These are phyloP conservation scores for Oreochromis grahami DNA, from an alignment of 2,797 vertebrate genomes.

Conservation along the genomic window DNA sequence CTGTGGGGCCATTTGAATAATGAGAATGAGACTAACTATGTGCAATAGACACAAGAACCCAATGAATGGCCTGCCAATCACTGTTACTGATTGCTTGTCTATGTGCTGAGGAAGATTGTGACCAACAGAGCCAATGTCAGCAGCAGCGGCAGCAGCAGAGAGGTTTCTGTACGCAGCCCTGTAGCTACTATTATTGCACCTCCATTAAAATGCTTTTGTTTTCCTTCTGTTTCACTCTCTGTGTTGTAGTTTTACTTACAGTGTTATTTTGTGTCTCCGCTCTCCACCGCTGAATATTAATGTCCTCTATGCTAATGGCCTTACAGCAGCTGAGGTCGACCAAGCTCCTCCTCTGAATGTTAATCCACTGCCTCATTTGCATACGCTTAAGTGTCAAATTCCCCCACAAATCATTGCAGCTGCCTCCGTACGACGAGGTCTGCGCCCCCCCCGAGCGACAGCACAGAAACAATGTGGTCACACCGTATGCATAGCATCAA, in stretches of 20 bases:
- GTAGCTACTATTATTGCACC: slow-evolving; percentile 54
- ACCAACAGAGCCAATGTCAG: slow-evolving; percentile 46
- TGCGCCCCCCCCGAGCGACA: slow-evolving; percentile 1
- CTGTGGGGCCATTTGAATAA: slow-evolving; percentile 60
- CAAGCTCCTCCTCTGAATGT: slow-evolving; percentile 80
- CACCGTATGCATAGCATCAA: slow-evolving; percentile 56
- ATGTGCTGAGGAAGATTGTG: slow-evolving; percentile 35
- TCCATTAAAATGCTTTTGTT: slow-evolving; percentile 68
- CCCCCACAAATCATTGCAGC: slow-evolving; percentile 69
- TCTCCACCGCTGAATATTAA: slow-evolving; percentile 74
- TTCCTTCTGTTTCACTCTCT: slow-evolving; percentile 52
- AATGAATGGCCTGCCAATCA: slow-evolving; percentile 64
- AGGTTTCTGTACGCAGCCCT: slow-evolving; percentile 50
- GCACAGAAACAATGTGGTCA: slow-evolving; percentile 64
- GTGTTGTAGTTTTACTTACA: slow-evolving; percentile 68
- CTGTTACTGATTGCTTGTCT: slow-evolving; percentile 47
- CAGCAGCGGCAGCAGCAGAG: not conserved
- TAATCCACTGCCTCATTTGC: slow-evolving; percentile 76
- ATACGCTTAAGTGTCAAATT: slow-evolving; percentile 75
- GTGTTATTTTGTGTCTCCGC: slow-evolving; percentile 59
- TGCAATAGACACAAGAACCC: slow-evolving; percentile 53
- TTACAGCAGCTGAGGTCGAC: slow-evolving; percentile 66
- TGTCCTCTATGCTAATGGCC: slow-evolving; percentile 75
- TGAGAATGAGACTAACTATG: slow-evolving; percentile 59
- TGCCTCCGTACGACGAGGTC: slow-evolving; percentile 33